phyloP scores from a whole-genome alignment of 1,140 invertebrate species.

The Heliconius congener region DNA sequence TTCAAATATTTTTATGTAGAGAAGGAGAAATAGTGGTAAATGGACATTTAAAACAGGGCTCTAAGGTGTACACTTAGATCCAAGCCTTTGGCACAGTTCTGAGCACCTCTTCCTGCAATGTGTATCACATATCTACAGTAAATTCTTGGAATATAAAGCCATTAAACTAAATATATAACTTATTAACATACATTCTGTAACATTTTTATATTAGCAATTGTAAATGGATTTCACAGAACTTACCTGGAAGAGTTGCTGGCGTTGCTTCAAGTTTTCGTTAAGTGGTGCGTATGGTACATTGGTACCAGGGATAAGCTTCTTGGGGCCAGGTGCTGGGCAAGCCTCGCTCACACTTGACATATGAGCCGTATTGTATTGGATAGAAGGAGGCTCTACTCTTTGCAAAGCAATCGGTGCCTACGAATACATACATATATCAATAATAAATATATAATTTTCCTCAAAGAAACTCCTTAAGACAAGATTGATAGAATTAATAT shows the following conservation, averaged over 20 bases:
- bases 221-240: background rate
- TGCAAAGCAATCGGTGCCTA: constrained; percentile 74
- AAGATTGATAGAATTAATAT: background rate
- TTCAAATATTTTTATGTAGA: too few species aligned
- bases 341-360: constrained; percentile 65
- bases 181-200: too few species aligned
- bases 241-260: constrained; percentile 71
- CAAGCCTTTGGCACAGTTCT: too few species aligned
- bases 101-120: too few species aligned
- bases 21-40: too few species aligned
- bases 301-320: constrained; percentile 64
- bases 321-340: constrained; percentile 54
- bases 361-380: constrained; percentile 67
- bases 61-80: too few species aligned
- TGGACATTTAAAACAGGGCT: too few species aligned
- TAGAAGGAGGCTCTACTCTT: constrained; percentile 67
- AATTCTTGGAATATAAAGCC: too few species aligned
- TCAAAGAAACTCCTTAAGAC: background rate
- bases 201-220: too few species aligned
- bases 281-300: constrained; percentile 64
- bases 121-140: too few species aligned
- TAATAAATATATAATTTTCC: background rate
- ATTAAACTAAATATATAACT: too few species aligned
- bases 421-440: background rate
- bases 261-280: constrained; percentile 54